These are phyloP conservation scores for Brachyistius frenatus DNA, from an alignment of 2,113 vertebrate genomes.

Conservation along the genomic window DNA sequence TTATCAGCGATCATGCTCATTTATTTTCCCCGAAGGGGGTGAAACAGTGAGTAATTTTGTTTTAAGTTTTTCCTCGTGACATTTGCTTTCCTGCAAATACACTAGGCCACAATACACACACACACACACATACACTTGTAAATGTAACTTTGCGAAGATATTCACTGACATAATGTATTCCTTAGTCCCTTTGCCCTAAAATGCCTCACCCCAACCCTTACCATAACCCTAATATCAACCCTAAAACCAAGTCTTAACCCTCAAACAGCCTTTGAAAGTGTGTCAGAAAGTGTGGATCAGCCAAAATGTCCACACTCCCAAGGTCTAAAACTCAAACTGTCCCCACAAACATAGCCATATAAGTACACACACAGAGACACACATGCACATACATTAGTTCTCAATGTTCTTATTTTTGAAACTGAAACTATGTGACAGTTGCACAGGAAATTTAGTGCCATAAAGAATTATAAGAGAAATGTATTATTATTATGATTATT, in stretches of 20 bases:
- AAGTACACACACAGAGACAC: slow-evolving; percentile 18
- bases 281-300: not conserved
- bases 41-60: slow-evolving; percentile 60
- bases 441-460: slow-evolving; percentile 78
- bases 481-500: slow-evolving; percentile 68
- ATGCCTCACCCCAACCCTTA: not conserved
- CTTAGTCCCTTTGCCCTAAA: not conserved
- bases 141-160: slow-evolving; percentile 19
- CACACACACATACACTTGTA: slow-evolving; percentile 5
- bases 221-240: not conserved
- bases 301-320: not conserved
- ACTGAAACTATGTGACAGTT: slow-evolving; percentile 62
- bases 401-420: slow-evolving; percentile 60
- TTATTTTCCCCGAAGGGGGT: slow-evolving; percentile 56
- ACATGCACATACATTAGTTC: slow-evolving; percentile 37
- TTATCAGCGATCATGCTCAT: slow-evolving; percentile 41
- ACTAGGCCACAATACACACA: slow-evolving; percentile 24
- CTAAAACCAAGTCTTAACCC: not conserved
- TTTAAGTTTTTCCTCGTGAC: slow-evolving; percentile 57
- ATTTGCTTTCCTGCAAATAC: slow-evolving; percentile 66
- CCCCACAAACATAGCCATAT: slow-evolving; percentile 26
- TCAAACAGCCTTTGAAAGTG: not conserved
- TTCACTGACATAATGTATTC: not conserved
- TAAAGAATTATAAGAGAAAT: slow-evolving; percentile 69
- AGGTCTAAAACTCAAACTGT: slow-evolving; percentile 3